Evolutionary conservation across 2,888 invertebrate species (phyloP).

Genomic region (Cosmorhoe ocellata): DNA sequence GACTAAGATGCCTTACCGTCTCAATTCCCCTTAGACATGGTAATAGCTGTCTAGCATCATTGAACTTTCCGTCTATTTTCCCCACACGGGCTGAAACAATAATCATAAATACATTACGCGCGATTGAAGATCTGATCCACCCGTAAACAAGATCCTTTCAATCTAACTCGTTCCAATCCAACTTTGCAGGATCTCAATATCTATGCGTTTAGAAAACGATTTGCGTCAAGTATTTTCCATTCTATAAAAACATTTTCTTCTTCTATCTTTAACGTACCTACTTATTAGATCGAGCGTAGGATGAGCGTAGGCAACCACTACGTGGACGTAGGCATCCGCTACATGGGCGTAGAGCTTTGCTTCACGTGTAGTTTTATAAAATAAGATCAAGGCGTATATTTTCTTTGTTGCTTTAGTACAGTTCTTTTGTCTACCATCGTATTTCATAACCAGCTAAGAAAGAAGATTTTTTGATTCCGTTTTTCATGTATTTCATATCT

Average conservation of each 20-base stretch:
- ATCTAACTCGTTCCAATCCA: conserved; percentile 75
- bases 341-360: not conserved
- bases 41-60: conserved; percentile 27
- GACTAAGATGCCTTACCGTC: not conserved
- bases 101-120: conserved; percentile 82
- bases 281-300: too few species aligned
- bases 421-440: too few species aligned
- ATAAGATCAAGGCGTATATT: too few species aligned
- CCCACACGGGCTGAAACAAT: conserved; percentile 62
- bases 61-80: conserved; percentile 44
- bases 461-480: too few species aligned
- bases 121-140: conserved; percentile 73
- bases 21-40: conserved; percentile 14
- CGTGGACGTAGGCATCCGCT: not conserved
- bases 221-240: conserved; percentile 13
- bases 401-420: too few species aligned
- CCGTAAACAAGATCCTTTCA: conserved; percentile 68
- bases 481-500: too few species aligned
- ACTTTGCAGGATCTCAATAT: conserved; percentile 60
- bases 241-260: not conserved
- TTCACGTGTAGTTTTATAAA: not conserved
- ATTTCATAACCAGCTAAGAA: too few species aligned
- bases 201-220: conserved; percentile 22
- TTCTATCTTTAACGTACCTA: not conserved
- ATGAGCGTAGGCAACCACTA: not conserved